Conservation (phyloP, 1,140 invertebrate species). For the Bombyx mandarina region DNA sequence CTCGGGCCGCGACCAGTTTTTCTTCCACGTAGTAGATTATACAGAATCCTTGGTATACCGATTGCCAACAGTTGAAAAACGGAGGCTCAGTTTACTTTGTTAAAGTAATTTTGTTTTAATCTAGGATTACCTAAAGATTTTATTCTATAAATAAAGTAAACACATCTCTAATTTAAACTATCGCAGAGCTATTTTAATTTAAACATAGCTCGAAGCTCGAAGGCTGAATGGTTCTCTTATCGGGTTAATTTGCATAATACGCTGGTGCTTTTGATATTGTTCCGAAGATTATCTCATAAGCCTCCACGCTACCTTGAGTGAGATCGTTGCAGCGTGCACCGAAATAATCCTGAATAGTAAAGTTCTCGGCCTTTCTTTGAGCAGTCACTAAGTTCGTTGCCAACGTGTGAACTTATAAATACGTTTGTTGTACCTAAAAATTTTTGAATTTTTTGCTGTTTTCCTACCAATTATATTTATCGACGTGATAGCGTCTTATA, state of each 20-base stretch:
- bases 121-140: no score
- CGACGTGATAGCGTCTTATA: no score
- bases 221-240: conserved; percentile 23
- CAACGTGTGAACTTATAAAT: no score
- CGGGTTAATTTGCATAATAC: conserved; percentile 38
- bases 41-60: no score
- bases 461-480: no score
- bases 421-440: no score
- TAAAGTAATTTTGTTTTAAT: no score
- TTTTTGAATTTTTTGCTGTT: no score
- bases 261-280: conserved; percentile 35
- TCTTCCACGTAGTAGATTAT: no score
- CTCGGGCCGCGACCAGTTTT: no score
- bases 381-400: neutral
- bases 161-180: neutral
- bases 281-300: conserved; percentile 34
- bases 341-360: conserved; percentile 7
- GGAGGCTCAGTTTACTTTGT: no score
- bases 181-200: conserved; percentile 26
- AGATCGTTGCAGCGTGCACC: conserved; percentile 10
- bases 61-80: no score
- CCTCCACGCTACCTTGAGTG: conserved; percentile 24
- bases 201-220: conserved; percentile 19
- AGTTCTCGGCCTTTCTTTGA: neutral
- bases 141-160: neutral